These are phyloP conservation scores for Drosophila suboccidentalis DNA, from an alignment of 2,888 invertebrate species.

Conservation along the genomic window DNA sequence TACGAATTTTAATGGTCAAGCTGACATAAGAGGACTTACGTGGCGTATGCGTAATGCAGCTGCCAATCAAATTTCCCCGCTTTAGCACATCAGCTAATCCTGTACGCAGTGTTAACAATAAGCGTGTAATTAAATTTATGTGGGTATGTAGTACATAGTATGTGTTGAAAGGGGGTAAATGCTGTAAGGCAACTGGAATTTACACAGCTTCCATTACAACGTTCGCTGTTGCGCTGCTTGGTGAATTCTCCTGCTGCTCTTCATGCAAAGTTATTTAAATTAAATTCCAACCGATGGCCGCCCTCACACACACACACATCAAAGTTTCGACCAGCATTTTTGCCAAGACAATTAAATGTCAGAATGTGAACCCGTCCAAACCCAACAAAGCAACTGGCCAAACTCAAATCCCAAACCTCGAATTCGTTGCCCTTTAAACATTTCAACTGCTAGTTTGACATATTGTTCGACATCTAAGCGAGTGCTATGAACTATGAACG, in stretches of 20 bases:
- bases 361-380: conserved; percentile 29
- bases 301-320: conserved; percentile 35
- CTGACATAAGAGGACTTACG: conserved; percentile 11
- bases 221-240: conserved; percentile 20
- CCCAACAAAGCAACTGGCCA: conserved; percentile 1
- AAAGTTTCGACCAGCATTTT: conserved; percentile 53
- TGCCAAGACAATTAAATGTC: conserved; percentile 75
- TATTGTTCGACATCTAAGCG: conserved; percentile 38
- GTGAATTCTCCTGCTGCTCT: conserved; percentile 18
- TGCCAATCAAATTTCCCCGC: conserved; percentile 1
- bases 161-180: neutral
- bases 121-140: conserved; percentile 70
- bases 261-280: conserved; percentile 75
- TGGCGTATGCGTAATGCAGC: conserved; percentile 59
- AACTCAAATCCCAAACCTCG: conserved; percentile 1
- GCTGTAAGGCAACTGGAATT: conserved; percentile 34
- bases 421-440: conserved; percentile 12
- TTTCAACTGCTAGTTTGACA: conserved; percentile 37
- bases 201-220: conserved; percentile 41
- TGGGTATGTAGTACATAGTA: neutral
- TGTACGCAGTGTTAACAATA: conserved; percentile 47
- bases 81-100: conserved; percentile 61
- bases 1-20: conserved; percentile 69
- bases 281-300: conserved; percentile 65
- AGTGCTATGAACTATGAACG: conserved; percentile 31